These are phyloP conservation scores for Actenoides lindsayi DNA, from an alignment of 2,113 vertebrate genomes.

Conservation along the genomic window DNA sequence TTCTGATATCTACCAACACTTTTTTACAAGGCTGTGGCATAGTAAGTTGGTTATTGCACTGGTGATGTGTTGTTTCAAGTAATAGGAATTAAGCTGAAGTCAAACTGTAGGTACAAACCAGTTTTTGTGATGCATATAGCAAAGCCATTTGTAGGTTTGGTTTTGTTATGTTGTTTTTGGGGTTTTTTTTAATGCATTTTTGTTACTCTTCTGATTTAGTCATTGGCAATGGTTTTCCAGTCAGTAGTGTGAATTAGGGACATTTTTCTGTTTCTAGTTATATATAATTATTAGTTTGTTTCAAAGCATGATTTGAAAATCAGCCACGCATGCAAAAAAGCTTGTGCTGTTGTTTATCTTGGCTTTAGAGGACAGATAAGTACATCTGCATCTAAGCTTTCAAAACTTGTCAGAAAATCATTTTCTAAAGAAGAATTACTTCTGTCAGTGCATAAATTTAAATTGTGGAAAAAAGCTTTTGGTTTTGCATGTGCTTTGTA, in stretches of 20 bases:
- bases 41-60: not conserved
- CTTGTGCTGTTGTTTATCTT: constrained; percentile 2
- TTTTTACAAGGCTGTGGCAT: not conserved
- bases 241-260: not conserved
- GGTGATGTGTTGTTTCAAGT: not conserved
- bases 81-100: not conserved
- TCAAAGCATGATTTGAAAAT: constrained; percentile 28
- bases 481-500: not conserved
- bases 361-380: constrained; percentile 14
- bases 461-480: not conserved
- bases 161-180: not conserved
- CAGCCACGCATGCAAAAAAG: not conserved
- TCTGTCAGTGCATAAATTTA: not conserved
- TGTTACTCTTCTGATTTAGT: not conserved
- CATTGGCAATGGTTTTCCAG: not conserved
- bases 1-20: not conserved
- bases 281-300: constrained; percentile 3
- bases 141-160: rapidly evolving
- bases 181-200: not conserved
- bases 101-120: not conserved
- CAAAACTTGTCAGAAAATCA: not conserved
- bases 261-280: not conserved
- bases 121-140: not conserved
- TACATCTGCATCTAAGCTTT: constrained; percentile 2
- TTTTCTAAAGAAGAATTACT: not conserved